phyloP scores from a whole-genome alignment of 2,888 invertebrate species.

The Zootermopsis nevadensis region DNA sequence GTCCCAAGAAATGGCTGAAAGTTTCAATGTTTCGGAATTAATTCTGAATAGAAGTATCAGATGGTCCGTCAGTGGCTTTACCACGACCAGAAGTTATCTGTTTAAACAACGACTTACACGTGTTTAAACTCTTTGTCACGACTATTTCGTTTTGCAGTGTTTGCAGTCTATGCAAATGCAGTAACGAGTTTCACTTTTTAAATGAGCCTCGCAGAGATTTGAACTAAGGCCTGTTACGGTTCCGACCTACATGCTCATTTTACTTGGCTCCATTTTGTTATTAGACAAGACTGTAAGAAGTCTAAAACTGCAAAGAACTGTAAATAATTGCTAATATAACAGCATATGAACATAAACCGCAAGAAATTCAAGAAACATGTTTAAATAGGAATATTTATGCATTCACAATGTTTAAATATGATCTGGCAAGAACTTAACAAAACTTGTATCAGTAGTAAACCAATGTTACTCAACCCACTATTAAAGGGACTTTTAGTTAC shows the following conservation, averaged over 20 bases:
- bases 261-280: neutral
- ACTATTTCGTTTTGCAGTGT: neutral
- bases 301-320: neutral
- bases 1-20: no score
- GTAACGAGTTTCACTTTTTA: neutral
- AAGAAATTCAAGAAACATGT: conserved; percentile 7
- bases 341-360: neutral
- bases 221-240: neutral
- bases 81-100: no score
- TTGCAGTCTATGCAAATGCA: neutral
- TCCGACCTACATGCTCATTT: neutral
- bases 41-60: no score
- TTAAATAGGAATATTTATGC: conserved; percentile 10
- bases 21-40: no score
- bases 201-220: neutral
- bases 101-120: no score
- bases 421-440: conserved; percentile 6
- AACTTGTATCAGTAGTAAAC: neutral
- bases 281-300: neutral
- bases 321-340: neutral
- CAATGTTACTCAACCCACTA: conserved; percentile 11
- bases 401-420: conserved; percentile 1
- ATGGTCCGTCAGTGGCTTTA: no score
- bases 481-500: neutral
- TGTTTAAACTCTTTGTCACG: no score